These are phyloP conservation scores for Epinephelus awoara DNA, from an alignment of 2,797 vertebrate genomes.

Conservation along the genomic window DNA sequence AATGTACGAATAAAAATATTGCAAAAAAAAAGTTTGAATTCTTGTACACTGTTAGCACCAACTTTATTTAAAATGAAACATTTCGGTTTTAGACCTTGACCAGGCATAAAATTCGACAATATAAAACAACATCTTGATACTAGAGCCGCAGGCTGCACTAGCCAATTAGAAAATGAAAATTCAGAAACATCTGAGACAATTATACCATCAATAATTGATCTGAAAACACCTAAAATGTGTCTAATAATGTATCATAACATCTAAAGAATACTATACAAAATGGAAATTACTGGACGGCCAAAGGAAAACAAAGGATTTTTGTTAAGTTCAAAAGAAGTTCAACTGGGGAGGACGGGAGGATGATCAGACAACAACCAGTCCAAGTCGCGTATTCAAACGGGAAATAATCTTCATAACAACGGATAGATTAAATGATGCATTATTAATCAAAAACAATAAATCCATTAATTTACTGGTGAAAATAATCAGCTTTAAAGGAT, in stretches of 20 bases:
- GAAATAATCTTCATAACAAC: slow-evolving; percentile 2
- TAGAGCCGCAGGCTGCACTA: not conserved
- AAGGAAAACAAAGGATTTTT: not conserved
- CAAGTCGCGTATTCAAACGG: not conserved
- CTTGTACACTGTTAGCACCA: not conserved
- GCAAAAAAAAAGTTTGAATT: not conserved
- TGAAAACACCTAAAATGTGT: not conserved
- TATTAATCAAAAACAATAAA: not conserved
- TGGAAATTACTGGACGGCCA: not conserved
- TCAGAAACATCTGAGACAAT: slow-evolving; percentile 7
- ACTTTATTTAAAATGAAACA: not conserved
- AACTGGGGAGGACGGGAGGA: not conserved
- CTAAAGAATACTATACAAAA: not conserved
- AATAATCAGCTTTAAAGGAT: not conserved
- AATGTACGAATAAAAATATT: not conserved
- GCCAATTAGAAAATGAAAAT: not conserved
- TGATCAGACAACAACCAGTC: not conserved
- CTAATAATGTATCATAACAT: not conserved
- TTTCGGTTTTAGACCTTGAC: not conserved
- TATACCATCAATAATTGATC: not conserved
- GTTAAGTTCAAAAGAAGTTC: slow-evolving; percentile 1
- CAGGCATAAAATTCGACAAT: not conserved
- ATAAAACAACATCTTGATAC: not conserved
- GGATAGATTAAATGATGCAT: not conserved
- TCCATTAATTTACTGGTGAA: not conserved